These are phyloP conservation scores for Morone saxatilis DNA, from an alignment of 2,113 vertebrate genomes.

Conservation along the genomic window DNA sequence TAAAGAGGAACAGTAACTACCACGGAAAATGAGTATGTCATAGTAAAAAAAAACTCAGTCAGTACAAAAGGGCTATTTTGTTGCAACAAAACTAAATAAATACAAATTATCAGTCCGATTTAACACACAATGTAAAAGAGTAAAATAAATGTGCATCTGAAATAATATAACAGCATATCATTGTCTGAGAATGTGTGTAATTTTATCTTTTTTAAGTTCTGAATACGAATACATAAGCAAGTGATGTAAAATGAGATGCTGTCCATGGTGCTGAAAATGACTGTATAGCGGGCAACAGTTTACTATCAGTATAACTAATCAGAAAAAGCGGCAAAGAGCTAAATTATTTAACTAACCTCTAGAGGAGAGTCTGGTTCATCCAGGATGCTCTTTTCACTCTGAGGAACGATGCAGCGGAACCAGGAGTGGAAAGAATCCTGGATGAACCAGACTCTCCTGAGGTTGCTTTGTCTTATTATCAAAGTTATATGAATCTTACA, in stretches of 20 bases:
- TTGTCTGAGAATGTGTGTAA: accelerated
- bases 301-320: neutral
- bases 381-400: too few species aligned
- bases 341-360: neutral
- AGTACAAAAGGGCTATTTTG: too few species aligned
- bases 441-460: neutral
- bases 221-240: neutral
- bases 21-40: accelerated
- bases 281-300: accelerated
- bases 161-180: conserved; percentile 13
- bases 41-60: too few species aligned
- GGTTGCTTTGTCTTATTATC: neutral
- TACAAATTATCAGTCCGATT: neutral
- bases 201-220: neutral
- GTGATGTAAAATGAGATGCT: neutral
- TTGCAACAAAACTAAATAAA: too few species aligned
- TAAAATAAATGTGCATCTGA: too few species aligned
- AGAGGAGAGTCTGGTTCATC: neutral
- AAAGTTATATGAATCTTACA: too few species aligned
- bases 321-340: neutral
- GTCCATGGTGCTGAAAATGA: conserved; percentile 27
- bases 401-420: too few species aligned
- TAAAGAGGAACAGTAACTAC: neutral
- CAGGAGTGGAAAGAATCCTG: too few species aligned
- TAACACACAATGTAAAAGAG: neutral